Evolutionary conservation across 2,113 vertebrate species (phyloP).

Genomic region (Mormyrus lacerda): DNA sequence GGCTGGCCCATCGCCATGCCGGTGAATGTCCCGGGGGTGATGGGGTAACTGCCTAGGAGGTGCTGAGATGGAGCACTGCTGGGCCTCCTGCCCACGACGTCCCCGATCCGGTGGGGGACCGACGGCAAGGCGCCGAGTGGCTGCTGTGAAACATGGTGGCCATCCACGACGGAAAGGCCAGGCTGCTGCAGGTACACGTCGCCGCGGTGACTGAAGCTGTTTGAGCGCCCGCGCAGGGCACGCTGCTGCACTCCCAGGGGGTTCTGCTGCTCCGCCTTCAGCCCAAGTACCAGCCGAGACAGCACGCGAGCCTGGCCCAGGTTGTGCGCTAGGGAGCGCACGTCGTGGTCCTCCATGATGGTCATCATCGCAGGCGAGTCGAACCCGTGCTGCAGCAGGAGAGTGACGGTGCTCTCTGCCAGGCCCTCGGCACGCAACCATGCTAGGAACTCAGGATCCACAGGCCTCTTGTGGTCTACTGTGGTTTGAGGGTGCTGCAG

Average conservation of each 20-base stretch:
- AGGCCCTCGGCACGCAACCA: constrained; percentile 75
- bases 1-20: constrained; percentile 35
- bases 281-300: constrained; percentile 69
- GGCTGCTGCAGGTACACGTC: constrained; percentile 62
- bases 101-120: constrained; percentile 60
- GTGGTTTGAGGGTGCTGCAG: constrained; percentile 43
- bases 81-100: constrained; percentile 71
- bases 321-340: constrained; percentile 80
- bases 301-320: constrained; percentile 83
- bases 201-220: constrained; percentile 77
- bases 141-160: constrained; percentile 49
- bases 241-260: constrained; percentile 21
- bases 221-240: constrained; percentile 68
- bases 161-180: constrained; percentile 53
- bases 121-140: constrained; percentile 54
- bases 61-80: constrained; percentile 87
- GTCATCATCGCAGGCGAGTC: constrained; percentile 73
- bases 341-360: constrained; percentile 87
- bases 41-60: constrained; percentile 74
- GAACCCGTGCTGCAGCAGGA: constrained; percentile 85
- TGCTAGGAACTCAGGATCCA: constrained; percentile 67
- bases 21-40: constrained; percentile 47
- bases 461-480: constrained; percentile 58
- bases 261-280: constrained; percentile 46
- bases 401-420: constrained; percentile 73